These are phyloP conservation scores for Heterotis niloticus DNA, from an alignment of 2,113 vertebrate species.

Conservation along the genomic window DNA sequence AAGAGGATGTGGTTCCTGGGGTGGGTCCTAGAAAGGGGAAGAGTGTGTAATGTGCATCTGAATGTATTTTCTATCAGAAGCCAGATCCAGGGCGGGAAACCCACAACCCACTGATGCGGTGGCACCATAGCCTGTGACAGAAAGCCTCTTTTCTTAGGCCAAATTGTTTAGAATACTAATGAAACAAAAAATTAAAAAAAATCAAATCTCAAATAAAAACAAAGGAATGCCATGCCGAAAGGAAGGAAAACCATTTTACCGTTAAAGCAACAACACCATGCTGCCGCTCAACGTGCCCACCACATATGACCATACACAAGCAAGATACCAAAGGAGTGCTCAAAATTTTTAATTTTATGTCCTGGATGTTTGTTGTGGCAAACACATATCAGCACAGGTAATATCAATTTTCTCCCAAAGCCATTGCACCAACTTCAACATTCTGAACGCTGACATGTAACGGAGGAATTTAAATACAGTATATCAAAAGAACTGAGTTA, in stretches of 20 bases:
- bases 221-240: too few relatives aligned
- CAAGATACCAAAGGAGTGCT: too few relatives aligned
- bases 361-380: too few relatives aligned
- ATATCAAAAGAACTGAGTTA: not conserved
- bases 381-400: too few relatives aligned
- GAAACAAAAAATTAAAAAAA: not conserved
- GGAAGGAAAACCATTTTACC: too few relatives aligned
- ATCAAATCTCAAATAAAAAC: not conserved
- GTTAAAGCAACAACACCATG: too few relatives aligned
- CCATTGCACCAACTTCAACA: not conserved
- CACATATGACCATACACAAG: too few relatives aligned
- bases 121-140: not conserved
- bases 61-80: slow-evolving; percentile 23
- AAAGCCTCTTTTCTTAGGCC: not conserved
- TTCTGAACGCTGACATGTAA: not conserved
- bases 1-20: slow-evolving; percentile 23
- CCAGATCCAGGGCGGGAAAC: slow-evolving; percentile 1
- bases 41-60: slow-evolving; percentile 11
- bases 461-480: not conserved
- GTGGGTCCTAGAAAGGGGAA: slow-evolving; percentile 5
- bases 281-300: too few relatives aligned
- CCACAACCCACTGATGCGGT: slow-evolving; percentile 7
- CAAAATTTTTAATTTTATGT: too few relatives aligned
- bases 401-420: too few relatives aligned
- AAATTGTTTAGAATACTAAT: not conserved